Percentiles rank a stretch among this genome's conserved stretches.
Conservation (phyloP, 2,113 vertebrate genomes). For the Ivindomyrus marchei region DNA sequence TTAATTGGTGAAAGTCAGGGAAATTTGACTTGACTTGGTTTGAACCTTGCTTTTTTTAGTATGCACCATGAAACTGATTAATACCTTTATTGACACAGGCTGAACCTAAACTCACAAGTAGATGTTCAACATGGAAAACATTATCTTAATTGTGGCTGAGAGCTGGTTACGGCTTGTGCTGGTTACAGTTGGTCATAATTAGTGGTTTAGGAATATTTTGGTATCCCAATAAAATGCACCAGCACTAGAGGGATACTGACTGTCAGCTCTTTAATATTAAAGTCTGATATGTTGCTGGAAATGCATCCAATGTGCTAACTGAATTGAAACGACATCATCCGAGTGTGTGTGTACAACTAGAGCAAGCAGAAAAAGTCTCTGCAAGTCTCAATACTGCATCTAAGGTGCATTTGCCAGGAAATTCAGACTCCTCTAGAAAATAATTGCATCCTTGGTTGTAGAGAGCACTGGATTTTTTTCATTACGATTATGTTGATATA, state of each 20-base stretch:
- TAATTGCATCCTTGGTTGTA: too few species aligned
- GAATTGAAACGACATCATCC: neutral
- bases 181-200: neutral
- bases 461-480: neutral
- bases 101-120: neutral
- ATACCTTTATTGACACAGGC: neutral
- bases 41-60: neutral
- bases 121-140: neutral
- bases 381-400: too few species aligned
- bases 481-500: neutral
- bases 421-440: too few species aligned
- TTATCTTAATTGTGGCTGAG: neutral
- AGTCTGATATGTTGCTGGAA: neutral
- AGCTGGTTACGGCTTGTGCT: neutral
- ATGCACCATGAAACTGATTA: neutral
- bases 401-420: too few species aligned
- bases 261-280: neutral
- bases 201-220: neutral
- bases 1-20: neutral
- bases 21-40: neutral
- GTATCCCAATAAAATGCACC: neutral
- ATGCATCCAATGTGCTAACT: neutral
- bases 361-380: too few species aligned
- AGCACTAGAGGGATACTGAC: neutral
- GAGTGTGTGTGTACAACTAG: neutral